phyloP scores from a whole-genome alignment of 2,888 invertebrate species.

The Melinaea menophilus region DNA sequence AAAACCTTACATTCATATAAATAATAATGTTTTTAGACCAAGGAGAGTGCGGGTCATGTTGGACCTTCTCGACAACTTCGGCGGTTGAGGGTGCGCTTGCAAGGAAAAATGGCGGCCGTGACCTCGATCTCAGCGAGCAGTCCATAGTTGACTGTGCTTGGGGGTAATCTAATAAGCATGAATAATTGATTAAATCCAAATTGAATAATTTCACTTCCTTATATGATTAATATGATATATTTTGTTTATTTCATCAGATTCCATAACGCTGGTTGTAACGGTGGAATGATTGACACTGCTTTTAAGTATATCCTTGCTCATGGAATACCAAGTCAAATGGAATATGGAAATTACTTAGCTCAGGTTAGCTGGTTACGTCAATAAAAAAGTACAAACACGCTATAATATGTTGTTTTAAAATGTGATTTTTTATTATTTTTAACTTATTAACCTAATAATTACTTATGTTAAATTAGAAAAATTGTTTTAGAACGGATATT shows the following conservation, averaged over 20 bases:
- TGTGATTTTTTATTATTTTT: too few species aligned
- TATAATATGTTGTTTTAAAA: too few species aligned
- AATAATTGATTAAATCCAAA: too few species aligned
- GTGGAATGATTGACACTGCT: constrained; percentile 38
- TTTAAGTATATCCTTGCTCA: constrained; percentile 40
- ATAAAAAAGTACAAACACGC: too few species aligned
- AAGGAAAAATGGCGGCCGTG: constrained; percentile 40
- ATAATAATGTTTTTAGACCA: constrained; percentile 39
- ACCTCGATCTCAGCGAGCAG: constrained; percentile 51
- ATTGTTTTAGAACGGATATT: constrained; percentile 43
- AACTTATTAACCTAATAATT: too few species aligned
- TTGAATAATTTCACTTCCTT: not conserved
- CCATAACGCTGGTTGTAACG: constrained; percentile 41
- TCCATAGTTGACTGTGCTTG: constrained; percentile 55
- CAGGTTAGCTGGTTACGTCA: constrained; percentile 34
- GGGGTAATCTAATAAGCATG: constrained; percentile 40
- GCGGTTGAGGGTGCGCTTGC: constrained; percentile 49
- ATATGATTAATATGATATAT: not conserved
- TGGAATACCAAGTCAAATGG: constrained; percentile 45
- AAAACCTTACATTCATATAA: too few species aligned
- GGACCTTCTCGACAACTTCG: constrained; percentile 49
- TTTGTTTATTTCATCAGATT: constrained; percentile 34
- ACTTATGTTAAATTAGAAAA: too few species aligned
- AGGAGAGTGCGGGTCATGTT: constrained; percentile 49
- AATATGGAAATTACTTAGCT: constrained; percentile 46